phyloP scores from a whole-genome alignment of 2,888 invertebrate species.

The Tromatobia lineatoria region DNA sequence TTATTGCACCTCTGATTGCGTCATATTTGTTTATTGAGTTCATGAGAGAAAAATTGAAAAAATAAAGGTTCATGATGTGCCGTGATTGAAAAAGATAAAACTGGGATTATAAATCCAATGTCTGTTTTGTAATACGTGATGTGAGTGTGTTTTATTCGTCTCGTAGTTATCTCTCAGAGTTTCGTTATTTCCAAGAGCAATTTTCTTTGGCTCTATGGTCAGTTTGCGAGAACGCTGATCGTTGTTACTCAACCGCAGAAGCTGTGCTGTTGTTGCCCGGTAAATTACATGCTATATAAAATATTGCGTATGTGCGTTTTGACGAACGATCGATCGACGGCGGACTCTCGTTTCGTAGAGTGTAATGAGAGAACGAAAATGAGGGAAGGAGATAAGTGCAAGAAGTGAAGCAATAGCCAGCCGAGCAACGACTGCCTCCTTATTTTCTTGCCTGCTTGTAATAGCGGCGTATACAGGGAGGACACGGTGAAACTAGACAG shows the following conservation, averaged over 20 bases:
- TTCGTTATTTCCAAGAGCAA: slow-evolving; percentile 11
- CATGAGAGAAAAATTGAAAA: not conserved
- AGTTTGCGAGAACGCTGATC: not conserved
- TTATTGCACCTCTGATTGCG: slow-evolving; percentile 22
- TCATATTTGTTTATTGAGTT: slow-evolving; percentile 2
- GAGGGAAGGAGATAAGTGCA: slow-evolving; percentile 30
- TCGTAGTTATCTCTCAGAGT: not conserved
- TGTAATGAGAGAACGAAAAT: slow-evolving; percentile 5
- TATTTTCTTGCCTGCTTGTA: slow-evolving; percentile 29
- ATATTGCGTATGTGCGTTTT: slow-evolving; percentile 49
- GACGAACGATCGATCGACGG: slow-evolving; percentile 58
- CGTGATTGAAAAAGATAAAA: slow-evolving; percentile 32
- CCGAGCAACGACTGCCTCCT: slow-evolving; percentile 26
- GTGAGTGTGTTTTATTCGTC: slow-evolving; percentile 39
- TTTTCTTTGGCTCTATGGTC: slow-evolving; percentile 20
- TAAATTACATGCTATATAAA: slow-evolving; percentile 40
- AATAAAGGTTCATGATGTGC: slow-evolving; percentile 12
- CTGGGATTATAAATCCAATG: slow-evolving; percentile 25
- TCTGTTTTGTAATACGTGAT: slow-evolving; percentile 35
- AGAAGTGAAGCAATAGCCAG: slow-evolving; percentile 56
- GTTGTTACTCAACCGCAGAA: slow-evolving; percentile 56
- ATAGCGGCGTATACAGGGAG: too few species aligned
- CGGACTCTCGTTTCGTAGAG: slow-evolving; percentile 6
- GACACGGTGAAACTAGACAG: too few species aligned
- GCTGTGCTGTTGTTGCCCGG: not conserved